These are phyloP conservation scores for Drosophila miranda DNA, from an alignment of 1,140 invertebrate genomes.

Conservation along the genomic window DNA sequence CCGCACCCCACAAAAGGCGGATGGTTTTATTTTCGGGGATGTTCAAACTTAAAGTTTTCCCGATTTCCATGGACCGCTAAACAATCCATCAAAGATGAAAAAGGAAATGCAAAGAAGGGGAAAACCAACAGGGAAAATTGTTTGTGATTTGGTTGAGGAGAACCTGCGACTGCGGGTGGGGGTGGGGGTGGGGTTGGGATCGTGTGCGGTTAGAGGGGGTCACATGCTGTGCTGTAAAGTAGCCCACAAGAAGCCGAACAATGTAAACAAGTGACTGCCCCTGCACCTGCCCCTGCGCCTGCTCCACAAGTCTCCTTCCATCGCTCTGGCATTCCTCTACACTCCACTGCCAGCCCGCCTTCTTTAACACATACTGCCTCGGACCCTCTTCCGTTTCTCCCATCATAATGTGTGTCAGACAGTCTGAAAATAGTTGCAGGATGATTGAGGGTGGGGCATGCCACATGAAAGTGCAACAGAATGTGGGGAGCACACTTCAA, in stretches of 20 bases:
- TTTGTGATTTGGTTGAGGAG: neutral
- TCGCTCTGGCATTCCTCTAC: constrained; percentile 8
- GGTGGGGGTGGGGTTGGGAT: neutral
- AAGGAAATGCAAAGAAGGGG: constrained; percentile 39
- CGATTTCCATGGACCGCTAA: constrained; percentile 32
- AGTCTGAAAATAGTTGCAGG: constrained; percentile 69
- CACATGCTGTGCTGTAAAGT: constrained; percentile 50
- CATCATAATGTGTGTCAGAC: constrained; percentile 62
- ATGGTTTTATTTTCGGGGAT: neutral
- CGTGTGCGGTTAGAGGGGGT: constrained; percentile 16
- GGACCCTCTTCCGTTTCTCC: neutral
- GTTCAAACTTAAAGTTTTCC: constrained; percentile 14
- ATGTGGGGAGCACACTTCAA: constrained; percentile 61
- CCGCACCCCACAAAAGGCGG: too few relatives aligned
- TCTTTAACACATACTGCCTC: too few relatives aligned
- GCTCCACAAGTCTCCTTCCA: neutral
- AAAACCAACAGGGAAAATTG: constrained; percentile 39
- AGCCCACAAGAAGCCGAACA: constrained; percentile 39
- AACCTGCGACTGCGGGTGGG: neutral
- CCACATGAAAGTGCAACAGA: constrained; percentile 64
- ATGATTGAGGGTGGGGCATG: constrained; percentile 34
- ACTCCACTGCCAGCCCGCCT: too few relatives aligned
- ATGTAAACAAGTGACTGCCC: constrained; percentile 48
- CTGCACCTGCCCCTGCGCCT: constrained; percentile 19
- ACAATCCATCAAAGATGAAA: constrained; percentile 63